phyloP scores from a whole-genome alignment of 2,113 vertebrate species.

The Colinus virginianus region DNA sequence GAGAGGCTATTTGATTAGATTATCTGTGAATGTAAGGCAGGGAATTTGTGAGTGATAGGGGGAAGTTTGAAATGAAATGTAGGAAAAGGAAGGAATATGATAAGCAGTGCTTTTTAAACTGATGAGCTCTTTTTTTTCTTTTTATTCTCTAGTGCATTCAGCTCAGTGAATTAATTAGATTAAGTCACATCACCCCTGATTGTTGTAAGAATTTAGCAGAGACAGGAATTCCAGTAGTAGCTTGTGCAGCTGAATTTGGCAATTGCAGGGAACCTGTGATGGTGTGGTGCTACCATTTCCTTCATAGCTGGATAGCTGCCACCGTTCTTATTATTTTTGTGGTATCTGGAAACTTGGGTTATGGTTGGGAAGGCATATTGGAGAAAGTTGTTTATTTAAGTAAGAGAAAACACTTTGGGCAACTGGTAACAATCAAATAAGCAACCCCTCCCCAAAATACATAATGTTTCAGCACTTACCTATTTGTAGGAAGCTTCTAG shows the following conservation, averaged over 20 bases:
- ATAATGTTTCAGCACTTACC: background rate
- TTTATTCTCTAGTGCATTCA: slow-evolving; percentile 2
- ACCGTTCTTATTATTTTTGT: background rate
- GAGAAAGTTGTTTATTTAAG: background rate
- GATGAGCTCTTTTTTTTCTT: slow-evolving; percentile 25
- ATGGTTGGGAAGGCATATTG: background rate
- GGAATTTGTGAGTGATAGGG: background rate
- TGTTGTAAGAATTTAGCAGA: slow-evolving; percentile 24
- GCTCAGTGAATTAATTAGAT: slow-evolving; percentile 50
- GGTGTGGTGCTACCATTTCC: accelerated
- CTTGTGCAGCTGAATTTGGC: background rate
- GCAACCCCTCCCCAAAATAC: background rate
- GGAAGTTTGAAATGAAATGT: slow-evolving; percentile 8
- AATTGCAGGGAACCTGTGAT: background rate
- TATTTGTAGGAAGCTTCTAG: background rate
- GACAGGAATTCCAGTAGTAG: background rate
- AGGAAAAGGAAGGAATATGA: background rate
- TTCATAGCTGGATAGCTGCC: background rate
- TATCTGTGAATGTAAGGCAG: background rate
- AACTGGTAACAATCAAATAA: background rate
- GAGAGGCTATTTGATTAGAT: background rate
- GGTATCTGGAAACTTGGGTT: background rate
- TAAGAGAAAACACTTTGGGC: background rate
- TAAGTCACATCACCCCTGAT: slow-evolving; percentile 7
- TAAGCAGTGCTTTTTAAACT: slow-evolving; percentile 7